Conservation (phyloP, 2,888 invertebrate species). For the Nephrotoma flavescens region DNA sequence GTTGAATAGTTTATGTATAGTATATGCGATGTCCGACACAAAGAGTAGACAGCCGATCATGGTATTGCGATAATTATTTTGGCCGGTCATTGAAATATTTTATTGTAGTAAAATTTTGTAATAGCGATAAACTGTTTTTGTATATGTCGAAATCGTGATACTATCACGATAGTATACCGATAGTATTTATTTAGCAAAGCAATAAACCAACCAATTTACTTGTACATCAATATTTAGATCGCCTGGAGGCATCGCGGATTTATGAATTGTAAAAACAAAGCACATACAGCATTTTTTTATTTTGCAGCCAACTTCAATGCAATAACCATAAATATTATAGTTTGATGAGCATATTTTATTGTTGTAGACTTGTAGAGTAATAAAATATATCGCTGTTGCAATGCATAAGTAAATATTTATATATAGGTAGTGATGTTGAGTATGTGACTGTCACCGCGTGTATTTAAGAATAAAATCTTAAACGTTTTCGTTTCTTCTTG, state of each 20-base stretch:
- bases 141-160: not conserved
- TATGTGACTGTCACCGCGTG: not conserved
- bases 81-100: not conserved
- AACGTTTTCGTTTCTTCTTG: not conserved
- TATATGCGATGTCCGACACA: not conserved
- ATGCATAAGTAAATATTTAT: not conserved
- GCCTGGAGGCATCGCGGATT: not conserved
- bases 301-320: not conserved
- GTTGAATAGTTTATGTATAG: not conserved
- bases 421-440: not conserved
- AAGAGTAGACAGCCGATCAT: not conserved
- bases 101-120: not conserved
- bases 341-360: not conserved
- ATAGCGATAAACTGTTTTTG: not conserved
- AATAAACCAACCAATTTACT: not conserved
- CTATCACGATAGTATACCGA: not conserved
- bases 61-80: not conserved
- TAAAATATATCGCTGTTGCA: not conserved
- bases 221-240: not conserved
- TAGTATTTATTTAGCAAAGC: too few relatives aligned
- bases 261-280: not conserved
- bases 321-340: not conserved
- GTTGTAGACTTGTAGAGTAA: not conserved
- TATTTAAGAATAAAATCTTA: not conserved
- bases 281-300: not conserved